Percentiles rank a stretch among this genome's conserved stretches.
phyloP scores from a whole-genome alignment of 2,888 invertebrate genomes.

The Catonia carolina region DNA sequence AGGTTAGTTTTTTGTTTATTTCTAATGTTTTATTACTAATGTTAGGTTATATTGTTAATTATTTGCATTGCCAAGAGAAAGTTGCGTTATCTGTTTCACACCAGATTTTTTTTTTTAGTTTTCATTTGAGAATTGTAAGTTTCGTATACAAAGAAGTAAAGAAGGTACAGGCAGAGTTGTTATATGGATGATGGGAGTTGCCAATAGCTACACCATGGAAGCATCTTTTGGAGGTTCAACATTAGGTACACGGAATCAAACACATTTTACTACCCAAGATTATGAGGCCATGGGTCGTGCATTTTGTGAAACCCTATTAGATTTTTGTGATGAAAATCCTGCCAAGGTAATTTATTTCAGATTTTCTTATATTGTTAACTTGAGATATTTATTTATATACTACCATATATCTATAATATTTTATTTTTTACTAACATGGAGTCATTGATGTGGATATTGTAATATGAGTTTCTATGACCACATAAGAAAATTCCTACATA shows the following conservation, averaged over 20 bases:
- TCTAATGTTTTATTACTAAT: no score
- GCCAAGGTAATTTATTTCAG: slow-evolving; percentile 50
- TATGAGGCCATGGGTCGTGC: slow-evolving; percentile 78
- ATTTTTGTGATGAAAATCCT: slow-evolving; percentile 83
- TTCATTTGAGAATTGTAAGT: slow-evolving; percentile 89
- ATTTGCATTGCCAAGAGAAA: no score
- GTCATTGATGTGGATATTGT: neutral
- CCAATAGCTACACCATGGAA: slow-evolving; percentile 92
- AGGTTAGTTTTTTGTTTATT: no score
- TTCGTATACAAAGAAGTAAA: slow-evolving; percentile 86
- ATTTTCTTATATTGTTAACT: slow-evolving; percentile 35
- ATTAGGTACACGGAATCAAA: slow-evolving; percentile 69
- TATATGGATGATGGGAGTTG: slow-evolving; percentile 91
- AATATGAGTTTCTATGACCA: no score
- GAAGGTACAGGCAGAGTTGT: slow-evolving; percentile 93
- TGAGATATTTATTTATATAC: slow-evolving; percentile 33
- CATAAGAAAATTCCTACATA: no score
- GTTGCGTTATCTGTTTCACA: no score
- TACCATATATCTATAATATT: no score
- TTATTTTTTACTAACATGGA: neutral
- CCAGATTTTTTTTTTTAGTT: no score
- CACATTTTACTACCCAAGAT: slow-evolving; percentile 77
- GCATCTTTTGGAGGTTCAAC: slow-evolving; percentile 90
- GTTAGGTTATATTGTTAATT: no score
- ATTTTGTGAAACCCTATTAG: slow-evolving; percentile 87